Conservation (phyloP, 2,888 invertebrate species). For the Drosophila buzzatii region DNA sequence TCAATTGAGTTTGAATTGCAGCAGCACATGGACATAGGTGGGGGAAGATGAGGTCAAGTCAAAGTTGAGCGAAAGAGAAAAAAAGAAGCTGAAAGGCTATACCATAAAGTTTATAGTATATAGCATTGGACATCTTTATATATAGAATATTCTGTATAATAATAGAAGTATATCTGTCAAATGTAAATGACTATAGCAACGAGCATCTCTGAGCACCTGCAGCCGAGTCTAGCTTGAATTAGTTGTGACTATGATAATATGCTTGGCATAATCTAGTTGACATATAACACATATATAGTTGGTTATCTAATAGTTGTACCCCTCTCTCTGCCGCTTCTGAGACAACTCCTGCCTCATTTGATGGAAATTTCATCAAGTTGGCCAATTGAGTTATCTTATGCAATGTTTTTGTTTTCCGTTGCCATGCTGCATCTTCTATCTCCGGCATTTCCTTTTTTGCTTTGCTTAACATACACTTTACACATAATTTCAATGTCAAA, state of each 20-base stretch:
- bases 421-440: neutral
- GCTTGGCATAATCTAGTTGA: neutral
- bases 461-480: constrained; percentile 58
- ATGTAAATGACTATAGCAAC: neutral
- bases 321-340: neutral
- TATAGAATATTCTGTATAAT: neutral
- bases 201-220: too few species aligned
- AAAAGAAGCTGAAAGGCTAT: neutral
- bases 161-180: neutral
- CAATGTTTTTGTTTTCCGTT: constrained; percentile 26
- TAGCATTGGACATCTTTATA: too few species aligned
- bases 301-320: neutral
- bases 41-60: neutral
- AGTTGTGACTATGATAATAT: neutral
- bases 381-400: constrained; percentile 64
- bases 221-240: neutral
- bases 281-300: neutral
- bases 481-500: constrained; percentile 80
- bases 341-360: neutral
- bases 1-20: neutral
- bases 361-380: constrained; percentile 8
- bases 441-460: constrained; percentile 29
- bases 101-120: neutral
- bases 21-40: neutral
- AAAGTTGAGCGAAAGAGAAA: neutral